Base-by-base conservation (phyloP, 2,113 vertebrate species). In the Donacobius atricapilla region DNA sequence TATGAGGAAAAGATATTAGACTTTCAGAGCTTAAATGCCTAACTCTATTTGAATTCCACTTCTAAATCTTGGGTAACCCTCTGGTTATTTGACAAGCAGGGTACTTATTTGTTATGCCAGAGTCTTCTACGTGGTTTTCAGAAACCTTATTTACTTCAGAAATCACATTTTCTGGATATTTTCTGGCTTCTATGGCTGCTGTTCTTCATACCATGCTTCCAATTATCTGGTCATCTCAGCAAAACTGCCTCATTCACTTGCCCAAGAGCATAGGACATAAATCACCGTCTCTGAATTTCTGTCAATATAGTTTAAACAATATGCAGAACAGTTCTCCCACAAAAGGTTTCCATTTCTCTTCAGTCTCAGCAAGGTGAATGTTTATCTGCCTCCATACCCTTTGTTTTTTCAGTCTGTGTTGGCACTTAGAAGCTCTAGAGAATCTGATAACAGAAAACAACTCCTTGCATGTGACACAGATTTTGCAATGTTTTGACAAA, bases 61-160 rank as follows among this genome's bases (percentile, higher is more conserved):
- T 90, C 83, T 82, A 92, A 92, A 94, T 68, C 45, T 93, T 82
- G 84, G 77, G 80, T 71, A 94, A 87, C 37, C 31, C 33, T 81
- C 75, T 58, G 40, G 51, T 87, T 72, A 45, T 71, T 92, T 94
- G 82, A 94, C 63, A 94, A 83, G 30, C 35, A 87, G 18, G 30
- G 6, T 31, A 90, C 63, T 89, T 45, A 40, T 14, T 57, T 73
- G 56, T 84, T 54, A 60, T 56, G 18, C n/a, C 53, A 57, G 44
- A 68, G 15, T 73, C 24, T 70, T 44, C 24, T 1, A 0, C 13
- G 9, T 48, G 11, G 30, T 90, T 89, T 81, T 81, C 60, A 83
- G 48, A 78, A 83, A 65, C 2, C 5, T 37, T 79, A n/a, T 10
- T 83, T n/a, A 39, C 24, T 68, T 88, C 40, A 78, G 33, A 66